Evolutionary conservation across 2,888 invertebrate genomes (phyloP).

Genomic region (Ommatoiulus sabulosus): DNA sequence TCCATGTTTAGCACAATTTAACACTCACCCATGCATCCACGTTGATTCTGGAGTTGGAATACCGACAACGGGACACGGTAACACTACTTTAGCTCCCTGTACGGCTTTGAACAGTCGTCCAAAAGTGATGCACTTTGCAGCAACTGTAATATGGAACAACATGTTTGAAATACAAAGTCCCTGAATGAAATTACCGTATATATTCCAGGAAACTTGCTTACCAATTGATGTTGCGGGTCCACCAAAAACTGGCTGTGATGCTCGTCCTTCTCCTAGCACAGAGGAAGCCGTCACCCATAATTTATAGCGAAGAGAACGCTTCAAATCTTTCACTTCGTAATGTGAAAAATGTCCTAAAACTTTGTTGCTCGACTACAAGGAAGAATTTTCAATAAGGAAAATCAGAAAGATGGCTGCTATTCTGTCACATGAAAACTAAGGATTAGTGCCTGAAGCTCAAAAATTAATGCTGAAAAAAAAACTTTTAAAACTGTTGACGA

Average conservation of each 20-base stretch:
- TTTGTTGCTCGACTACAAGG: conserved; percentile 55
- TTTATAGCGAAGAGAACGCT: conserved; percentile 64
- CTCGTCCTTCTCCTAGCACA: conserved; percentile 66
- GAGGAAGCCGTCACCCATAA: conserved; percentile 67
- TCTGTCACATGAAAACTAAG: too few relatives aligned
- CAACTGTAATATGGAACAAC: conserved; percentile 47
- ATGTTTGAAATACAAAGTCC: neutral
- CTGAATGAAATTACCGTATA: neutral
- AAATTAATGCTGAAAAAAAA: too few relatives aligned
- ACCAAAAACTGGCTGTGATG: conserved; percentile 62
- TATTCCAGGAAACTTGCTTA: neutral
- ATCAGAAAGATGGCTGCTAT: too few relatives aligned
- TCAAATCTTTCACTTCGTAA: conserved; percentile 64
- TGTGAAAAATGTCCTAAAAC: conserved; percentile 59
- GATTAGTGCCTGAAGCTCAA: too few relatives aligned
- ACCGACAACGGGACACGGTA: conserved; percentile 55
- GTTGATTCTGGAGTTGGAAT: conserved; percentile 52
- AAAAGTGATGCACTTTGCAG: conserved; percentile 56
- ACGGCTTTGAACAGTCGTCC: conserved; percentile 47
- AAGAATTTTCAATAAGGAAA: too few relatives aligned
- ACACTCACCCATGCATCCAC: conserved; percentile 54
- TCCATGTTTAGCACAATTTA: neutral
- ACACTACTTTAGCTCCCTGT: conserved; percentile 49
- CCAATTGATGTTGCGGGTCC: conserved; percentile 56
- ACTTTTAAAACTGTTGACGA: too few relatives aligned